Evolutionary conservation across 2,797 vertebrate genomes (phyloP).

Genomic region (Anniella stebbinsi): DNA sequence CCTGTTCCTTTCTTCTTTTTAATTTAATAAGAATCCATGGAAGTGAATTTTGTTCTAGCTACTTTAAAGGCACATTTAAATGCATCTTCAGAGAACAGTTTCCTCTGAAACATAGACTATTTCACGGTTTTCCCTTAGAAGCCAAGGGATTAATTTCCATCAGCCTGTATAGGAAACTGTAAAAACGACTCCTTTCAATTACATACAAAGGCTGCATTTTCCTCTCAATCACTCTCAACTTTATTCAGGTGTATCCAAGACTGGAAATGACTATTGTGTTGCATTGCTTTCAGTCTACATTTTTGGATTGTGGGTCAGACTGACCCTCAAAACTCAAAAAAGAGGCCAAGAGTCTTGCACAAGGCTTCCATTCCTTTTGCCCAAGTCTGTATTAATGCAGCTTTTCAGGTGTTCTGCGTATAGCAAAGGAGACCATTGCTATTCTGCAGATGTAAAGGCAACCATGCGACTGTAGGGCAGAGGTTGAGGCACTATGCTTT

Average conservation of each 20-base stretch:
- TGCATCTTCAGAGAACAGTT: constrained; percentile 21
- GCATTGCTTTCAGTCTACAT: background rate
- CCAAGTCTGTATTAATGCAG: background rate
- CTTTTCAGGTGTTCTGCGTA: background rate
- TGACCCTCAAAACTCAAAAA: constrained; percentile 18
- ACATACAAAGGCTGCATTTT: constrained; percentile 25
- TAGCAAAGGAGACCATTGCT: background rate
- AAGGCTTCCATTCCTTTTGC: background rate
- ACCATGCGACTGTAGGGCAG: background rate
- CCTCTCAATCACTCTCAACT: constrained; percentile 7
- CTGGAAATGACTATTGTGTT: constrained; percentile 1
- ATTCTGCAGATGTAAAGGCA: constrained; percentile 2
- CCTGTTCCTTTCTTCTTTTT: background rate
- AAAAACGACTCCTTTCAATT: constrained; percentile 11
- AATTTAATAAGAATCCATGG: constrained; percentile 14
- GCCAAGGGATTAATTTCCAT: constrained; percentile 29
- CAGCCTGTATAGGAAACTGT: constrained; percentile 9
- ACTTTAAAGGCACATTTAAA: constrained; percentile 34
- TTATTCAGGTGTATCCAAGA: constrained; percentile 18
- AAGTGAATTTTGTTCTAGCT: constrained; percentile 11
- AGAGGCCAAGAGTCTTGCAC: background rate
- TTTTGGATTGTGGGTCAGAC: constrained; percentile 1
- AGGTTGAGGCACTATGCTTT: background rate
- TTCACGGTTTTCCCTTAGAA: constrained; percentile 25
- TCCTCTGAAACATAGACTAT: constrained; percentile 25